A percentile compares a stretch with the other conserved stretches of the same genome.
Conservation (phyloP, 2,888 invertebrate genomes). For the Conops quadrifasciatus region DNA sequence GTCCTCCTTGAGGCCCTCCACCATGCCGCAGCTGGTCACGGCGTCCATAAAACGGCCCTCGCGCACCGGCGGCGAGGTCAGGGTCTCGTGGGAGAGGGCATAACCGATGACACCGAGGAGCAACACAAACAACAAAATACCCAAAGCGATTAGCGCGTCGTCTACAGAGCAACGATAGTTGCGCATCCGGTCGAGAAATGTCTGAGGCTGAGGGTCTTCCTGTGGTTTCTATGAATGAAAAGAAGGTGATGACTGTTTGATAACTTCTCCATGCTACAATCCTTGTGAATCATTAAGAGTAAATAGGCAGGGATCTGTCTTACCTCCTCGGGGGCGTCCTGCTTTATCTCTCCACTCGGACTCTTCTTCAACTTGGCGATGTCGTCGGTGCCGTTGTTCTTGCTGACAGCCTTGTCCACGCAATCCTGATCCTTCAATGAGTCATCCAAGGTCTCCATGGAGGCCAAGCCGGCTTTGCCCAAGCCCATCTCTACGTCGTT, state of each 20-base stretch:
- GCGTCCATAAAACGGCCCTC: conserved; percentile 79
- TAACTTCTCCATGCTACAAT: not conserved
- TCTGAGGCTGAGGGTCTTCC: conserved; percentile 60
- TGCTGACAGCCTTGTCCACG: conserved; percentile 64
- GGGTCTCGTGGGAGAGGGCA: conserved; percentile 70
- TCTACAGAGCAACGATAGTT: conserved; percentile 75
- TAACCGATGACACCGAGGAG: conserved; percentile 72
- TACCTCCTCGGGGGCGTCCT: conserved; percentile 63
- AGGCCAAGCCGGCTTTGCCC: conserved; percentile 77
- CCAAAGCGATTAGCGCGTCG: conserved; percentile 69
- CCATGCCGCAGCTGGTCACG: conserved; percentile 79
- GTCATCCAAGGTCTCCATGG: conserved; percentile 84
- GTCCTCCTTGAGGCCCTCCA: conserved; percentile 81
- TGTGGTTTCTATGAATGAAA: conserved; percentile 50
- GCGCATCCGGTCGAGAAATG: conserved; percentile 70
- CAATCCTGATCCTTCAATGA: conserved; percentile 73
- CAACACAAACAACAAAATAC: conserved; percentile 70
- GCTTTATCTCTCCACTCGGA: conserved; percentile 56
- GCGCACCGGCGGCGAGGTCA: conserved; percentile 71
- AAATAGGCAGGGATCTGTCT: conserved; percentile 19
- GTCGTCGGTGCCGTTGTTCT: conserved; percentile 71
- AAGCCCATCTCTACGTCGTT: conserved; percentile 68
- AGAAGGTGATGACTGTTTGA: conserved; percentile 1
- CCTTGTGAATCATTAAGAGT: not conserved
- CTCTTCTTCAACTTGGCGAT: conserved; percentile 74